Evolutionary conservation across 2,113 vertebrate species (phyloP), one percentile per base, ranked within the genome.

Genomic region (Oncorhynchus gorbuscha): DNA sequence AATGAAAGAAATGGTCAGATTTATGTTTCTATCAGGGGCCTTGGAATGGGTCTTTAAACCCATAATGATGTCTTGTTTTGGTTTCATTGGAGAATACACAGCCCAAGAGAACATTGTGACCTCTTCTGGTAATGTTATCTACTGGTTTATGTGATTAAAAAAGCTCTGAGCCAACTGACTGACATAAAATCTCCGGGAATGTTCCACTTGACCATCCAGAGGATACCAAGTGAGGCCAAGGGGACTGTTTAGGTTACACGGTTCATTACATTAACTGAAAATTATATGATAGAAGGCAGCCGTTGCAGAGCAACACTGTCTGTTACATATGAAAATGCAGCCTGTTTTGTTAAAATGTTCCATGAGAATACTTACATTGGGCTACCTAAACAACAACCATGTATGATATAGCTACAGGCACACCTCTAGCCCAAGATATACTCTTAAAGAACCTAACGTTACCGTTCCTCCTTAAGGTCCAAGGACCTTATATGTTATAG

Each of bases 201-300:
- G 91, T 94, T 93, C 92, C 91, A 91, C 89, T 88, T 83, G 87
- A 88, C 82, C 84, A 84, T 93, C 88, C 90, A 91, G 84, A 85
- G 89, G 83, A 92, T 92, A 88, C 87, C 85, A 87, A 92, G 89
- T 81, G 80, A 85, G 84, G 76, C 79, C 22, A 72, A 85, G 77
- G 79, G 69, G 75, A 79, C 80, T 73, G 76, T 6, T 87, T 77
- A 1, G 59, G 84, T 90, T 92, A 91, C 86, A 82, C 76, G 4
- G 51, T 82, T 86, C 80, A 82, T 83, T 87, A 55, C 4, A 83
- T 84, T 83, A 69, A 85, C 84, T 81, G 85, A 86, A 90, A 85
- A 89, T 86, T 81, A 18, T 13, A 55, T 55, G 51, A 55, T 18
- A 55, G 51, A 55, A 55, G 16, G 51, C 14, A 30, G 65, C 13